These are phyloP conservation scores for Bhutanitis thaidina DNA, from an alignment of 2,888 invertebrate genomes.

Conservation along the genomic window DNA sequence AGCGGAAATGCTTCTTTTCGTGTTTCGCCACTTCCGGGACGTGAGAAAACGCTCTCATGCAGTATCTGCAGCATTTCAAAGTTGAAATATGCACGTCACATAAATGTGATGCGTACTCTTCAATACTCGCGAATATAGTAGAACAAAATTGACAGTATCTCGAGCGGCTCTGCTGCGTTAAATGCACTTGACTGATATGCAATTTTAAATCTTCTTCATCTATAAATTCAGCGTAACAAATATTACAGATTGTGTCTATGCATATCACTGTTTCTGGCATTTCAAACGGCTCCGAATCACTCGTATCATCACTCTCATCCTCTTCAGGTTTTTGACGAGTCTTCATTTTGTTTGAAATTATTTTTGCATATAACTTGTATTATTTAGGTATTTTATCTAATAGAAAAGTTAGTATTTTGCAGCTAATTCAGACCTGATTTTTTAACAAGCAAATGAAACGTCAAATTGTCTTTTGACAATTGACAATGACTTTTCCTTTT, in stretches of 20 bases:
- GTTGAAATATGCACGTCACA: conserved; percentile 40
- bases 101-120: conserved; percentile 47
- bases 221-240: conserved; percentile 57
- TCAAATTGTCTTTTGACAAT: too few relatives aligned
- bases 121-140: conserved; percentile 30
- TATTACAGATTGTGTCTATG: conserved; percentile 42
- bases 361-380: not conserved
- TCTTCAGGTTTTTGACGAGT: not conserved
- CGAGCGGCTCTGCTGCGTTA: conserved; percentile 14
- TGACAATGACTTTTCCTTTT: too few relatives aligned
- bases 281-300: conserved; percentile 4
- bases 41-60: conserved; percentile 43
- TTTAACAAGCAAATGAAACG: too few relatives aligned
- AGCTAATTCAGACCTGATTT: too few relatives aligned
- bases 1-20: conserved; percentile 38
- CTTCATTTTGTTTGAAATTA: not conserved
- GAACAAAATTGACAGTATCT: conserved; percentile 47
- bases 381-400: too few relatives aligned
- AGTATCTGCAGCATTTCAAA: conserved; percentile 44
- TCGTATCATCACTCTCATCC: conserved; percentile 9
- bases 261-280: conserved; percentile 24
- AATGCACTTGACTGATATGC: conserved; percentile 51
- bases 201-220: conserved; percentile 50
- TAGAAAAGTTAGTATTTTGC: too few relatives aligned
- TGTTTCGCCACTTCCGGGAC: conserved; percentile 31